phyloP scores from a whole-genome alignment of 2,113 vertebrate genomes.

The Elanoides forficatus region DNA sequence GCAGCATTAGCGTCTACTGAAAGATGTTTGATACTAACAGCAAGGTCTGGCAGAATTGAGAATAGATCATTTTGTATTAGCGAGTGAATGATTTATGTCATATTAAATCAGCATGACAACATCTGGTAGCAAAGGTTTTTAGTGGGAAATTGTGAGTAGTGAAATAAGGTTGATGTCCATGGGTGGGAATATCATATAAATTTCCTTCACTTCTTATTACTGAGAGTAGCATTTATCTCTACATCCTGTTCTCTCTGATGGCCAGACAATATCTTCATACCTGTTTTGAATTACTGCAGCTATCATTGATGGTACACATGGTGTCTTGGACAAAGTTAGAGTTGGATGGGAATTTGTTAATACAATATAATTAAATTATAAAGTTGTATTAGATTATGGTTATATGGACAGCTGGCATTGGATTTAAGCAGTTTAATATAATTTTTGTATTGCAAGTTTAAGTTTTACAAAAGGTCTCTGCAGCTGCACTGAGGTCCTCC shows the following conservation, averaged over 20 bases:
- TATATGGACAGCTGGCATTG: background rate
- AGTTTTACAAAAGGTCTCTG: background rate
- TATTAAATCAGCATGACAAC: background rate
- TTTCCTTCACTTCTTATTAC: background rate
- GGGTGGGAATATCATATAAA: background rate
- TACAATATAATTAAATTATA: background rate
- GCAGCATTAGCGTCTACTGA: background rate
- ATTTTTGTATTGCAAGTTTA: background rate
- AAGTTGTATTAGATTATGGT: background rate
- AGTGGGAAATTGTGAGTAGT: background rate
- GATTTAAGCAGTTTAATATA: background rate
- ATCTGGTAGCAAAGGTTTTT: background rate
- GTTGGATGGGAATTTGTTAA: background rate
- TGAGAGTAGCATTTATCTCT: background rate
- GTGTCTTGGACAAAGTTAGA: background rate
- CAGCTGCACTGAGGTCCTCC: background rate
- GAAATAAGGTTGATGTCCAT: background rate
- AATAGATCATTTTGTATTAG: background rate
- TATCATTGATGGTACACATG: background rate
- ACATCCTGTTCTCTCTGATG: background rate
- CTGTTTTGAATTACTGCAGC: slow-evolving; percentile 8
- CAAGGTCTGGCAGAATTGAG: background rate
- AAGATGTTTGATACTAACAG: background rate
- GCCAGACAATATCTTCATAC: background rate
- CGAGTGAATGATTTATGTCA: background rate